A percentile compares a stretch with the other conserved stretches of the same genome.
phyloP scores from a whole-genome alignment of 2,888 invertebrate genomes.

The Heliconius sara region DNA sequence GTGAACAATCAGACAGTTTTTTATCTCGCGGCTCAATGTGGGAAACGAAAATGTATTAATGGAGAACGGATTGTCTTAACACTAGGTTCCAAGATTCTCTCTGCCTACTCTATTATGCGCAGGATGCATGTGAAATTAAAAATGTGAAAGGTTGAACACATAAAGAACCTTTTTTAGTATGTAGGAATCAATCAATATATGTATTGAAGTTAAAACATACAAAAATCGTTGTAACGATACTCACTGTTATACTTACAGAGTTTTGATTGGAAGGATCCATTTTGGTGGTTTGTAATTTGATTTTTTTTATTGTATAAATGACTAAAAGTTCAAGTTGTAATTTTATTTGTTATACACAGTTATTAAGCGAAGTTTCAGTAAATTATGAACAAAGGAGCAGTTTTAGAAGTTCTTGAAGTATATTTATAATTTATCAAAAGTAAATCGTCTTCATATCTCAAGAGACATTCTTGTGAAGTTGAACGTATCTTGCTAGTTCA shows the following conservation, averaged over 20 bases:
- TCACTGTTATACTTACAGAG: background rate
- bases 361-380: conserved; percentile 9
- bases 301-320: background rate
- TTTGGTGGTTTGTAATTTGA: background rate
- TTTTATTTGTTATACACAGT: conserved; percentile 13
- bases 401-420: conserved; percentile 34
- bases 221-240: background rate
- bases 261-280: background rate
- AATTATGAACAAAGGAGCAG: conserved; percentile 27
- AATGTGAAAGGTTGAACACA: background rate
- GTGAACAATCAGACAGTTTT: no score
- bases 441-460: conserved; percentile 50
- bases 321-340: background rate
- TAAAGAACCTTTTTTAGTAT: background rate
- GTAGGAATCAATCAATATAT: background rate
- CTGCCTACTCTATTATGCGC: no score
- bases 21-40: no score
- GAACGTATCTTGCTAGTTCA: conserved; percentile 50
- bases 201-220: background rate
- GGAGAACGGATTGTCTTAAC: no score
- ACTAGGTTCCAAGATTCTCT: no score
- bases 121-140: background rate
- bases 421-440: conserved; percentile 50
- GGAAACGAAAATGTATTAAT: no score
- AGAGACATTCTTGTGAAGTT: conserved; percentile 52